A percentile compares a stretch with the other conserved stretches of the same genome.
Evolutionary conservation across 2,888 invertebrate genomes (phyloP).

Genomic region (Aproaerema taeniolella): DNA sequence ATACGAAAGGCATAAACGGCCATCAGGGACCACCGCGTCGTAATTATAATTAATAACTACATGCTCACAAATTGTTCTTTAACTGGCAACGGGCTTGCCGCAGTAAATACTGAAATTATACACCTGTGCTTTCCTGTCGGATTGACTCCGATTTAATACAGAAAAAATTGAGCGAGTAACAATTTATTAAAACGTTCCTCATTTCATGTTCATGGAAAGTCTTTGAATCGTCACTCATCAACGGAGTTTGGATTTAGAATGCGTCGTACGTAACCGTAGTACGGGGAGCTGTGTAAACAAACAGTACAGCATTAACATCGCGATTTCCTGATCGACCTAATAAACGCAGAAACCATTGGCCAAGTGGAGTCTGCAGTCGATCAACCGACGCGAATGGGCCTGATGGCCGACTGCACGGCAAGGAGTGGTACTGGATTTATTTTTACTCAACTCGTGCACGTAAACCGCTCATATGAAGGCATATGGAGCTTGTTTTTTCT

Average conservation of each 20-base stretch:
- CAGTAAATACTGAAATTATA: slow-evolving; percentile 41
- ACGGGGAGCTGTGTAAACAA: slow-evolving; percentile 48
- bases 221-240: slow-evolving; percentile 32
- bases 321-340: slow-evolving; percentile 63
- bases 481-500: not conserved
- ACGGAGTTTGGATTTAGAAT: slow-evolving; percentile 28
- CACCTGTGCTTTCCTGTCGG: slow-evolving; percentile 30
- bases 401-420: slow-evolving; percentile 29
- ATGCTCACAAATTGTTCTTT: slow-evolving; percentile 45
- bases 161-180: slow-evolving; percentile 15
- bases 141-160: slow-evolving; percentile 35
- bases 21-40: slow-evolving; percentile 39
- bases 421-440: slow-evolving; percentile 41
- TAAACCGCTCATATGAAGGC: not conserved
- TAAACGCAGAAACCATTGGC: slow-evolving; percentile 35
- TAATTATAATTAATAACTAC: slow-evolving; percentile 45
- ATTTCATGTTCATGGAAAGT: slow-evolving; percentile 16
- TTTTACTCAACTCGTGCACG: slow-evolving; percentile 42
- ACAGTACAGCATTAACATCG: slow-evolving; percentile 40
- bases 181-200: slow-evolving; percentile 5
- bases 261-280: slow-evolving; percentile 22
- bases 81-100: slow-evolving; percentile 35
- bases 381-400: slow-evolving; percentile 51
- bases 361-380: slow-evolving; percentile 56
- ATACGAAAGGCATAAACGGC: too few relatives aligned